These are phyloP conservation scores for Melanerpes formicivorus DNA, from an alignment of 2,113 vertebrate species.

Conservation along the genomic window DNA sequence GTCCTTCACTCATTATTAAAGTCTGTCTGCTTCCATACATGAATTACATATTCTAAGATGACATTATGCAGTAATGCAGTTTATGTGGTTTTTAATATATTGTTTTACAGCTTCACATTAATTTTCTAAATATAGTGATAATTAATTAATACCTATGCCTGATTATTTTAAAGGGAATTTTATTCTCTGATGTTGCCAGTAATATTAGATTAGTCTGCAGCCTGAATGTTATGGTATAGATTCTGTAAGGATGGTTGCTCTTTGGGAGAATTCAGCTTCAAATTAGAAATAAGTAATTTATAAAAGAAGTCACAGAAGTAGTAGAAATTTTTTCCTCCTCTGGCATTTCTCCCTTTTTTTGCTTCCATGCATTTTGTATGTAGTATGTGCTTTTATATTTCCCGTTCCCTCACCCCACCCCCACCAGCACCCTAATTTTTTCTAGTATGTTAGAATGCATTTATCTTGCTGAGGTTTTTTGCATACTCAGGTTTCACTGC, in stretches of 20 bases:
- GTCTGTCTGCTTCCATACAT: neutral
- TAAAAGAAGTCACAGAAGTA: neutral
- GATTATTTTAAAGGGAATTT: neutral
- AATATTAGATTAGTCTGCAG: neutral
- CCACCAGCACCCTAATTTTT: neutral
- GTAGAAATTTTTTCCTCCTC: neutral
- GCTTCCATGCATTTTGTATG: neutral
- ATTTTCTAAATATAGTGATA: neutral
- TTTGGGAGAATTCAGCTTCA: neutral
- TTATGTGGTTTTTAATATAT: neutral
- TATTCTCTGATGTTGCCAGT: neutral
- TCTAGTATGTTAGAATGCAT: neutral
- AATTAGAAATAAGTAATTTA: neutral
- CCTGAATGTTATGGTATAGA: neutral
- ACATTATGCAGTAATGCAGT: neutral
- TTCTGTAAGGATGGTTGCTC: neutral
- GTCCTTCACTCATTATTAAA: neutral
- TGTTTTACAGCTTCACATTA: neutral
- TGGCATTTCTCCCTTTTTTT: neutral
- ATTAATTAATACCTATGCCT: neutral
- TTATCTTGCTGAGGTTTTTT: conserved; percentile 10
- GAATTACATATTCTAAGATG: neutral
- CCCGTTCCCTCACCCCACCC: neutral
- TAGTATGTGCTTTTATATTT: neutral
- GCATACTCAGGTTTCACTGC: conserved; percentile 30